These are phyloP conservation scores for Agonopterix heracliana DNA, from an alignment of 2,888 invertebrate genomes.

Conservation along the genomic window DNA sequence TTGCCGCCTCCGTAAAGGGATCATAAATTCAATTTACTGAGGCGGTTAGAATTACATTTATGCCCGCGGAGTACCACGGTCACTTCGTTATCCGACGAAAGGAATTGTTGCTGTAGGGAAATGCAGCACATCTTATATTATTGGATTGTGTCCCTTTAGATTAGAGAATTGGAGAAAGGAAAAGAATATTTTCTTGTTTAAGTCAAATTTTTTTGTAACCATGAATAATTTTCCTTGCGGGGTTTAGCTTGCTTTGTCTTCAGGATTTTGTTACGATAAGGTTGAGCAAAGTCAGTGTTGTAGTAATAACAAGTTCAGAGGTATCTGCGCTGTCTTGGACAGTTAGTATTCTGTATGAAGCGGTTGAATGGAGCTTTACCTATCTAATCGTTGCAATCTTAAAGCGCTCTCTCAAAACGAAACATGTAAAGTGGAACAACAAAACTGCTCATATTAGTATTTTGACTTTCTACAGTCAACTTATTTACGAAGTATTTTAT, in stretches of 20 bases:
- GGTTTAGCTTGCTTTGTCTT: no score
- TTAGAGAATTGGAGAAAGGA: neutral
- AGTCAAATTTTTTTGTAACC: neutral
- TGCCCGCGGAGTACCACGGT: constrained; percentile 11
- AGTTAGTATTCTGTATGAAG: neutral
- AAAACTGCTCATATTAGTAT: no score
- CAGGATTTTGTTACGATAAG: neutral
- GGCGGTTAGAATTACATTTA: constrained; percentile 16
- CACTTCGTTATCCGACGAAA: constrained; percentile 17
- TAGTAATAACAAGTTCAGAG: neutral
- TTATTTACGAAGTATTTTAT: no score
- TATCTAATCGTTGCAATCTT: no score
- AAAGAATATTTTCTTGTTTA: neutral
- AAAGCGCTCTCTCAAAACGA: no score
- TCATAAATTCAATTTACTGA: constrained; percentile 20
- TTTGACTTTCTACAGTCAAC: no score
- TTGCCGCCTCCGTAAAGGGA: constrained; percentile 14
- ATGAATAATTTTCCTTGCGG: neutral
- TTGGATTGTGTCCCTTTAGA: neutral
- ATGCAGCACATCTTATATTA: constrained; percentile 5
- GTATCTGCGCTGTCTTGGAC: neutral
- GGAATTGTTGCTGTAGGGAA: constrained; percentile 5
- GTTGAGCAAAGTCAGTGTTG: neutral
- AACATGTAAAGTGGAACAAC: no score
- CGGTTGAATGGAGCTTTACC: no score